Evolutionary conservation across 1,140 invertebrate species (phyloP), one percentile per base, ranked within the genome.

Genomic region (Paralvinella palmiformis): DNA sequence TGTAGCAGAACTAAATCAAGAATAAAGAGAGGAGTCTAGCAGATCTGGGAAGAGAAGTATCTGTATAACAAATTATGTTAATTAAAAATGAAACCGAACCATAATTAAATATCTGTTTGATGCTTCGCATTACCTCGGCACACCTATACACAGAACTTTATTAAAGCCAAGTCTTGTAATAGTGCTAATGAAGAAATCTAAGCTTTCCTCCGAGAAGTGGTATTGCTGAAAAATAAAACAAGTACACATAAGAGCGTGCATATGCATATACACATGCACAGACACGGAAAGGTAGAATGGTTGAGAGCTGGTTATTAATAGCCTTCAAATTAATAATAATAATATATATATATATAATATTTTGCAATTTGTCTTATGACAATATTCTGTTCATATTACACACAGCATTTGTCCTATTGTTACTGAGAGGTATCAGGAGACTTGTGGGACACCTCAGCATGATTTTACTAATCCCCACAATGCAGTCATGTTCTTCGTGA

Each of bases 141-240:
- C 84, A 52, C 91, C 90, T 63, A 92, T 85, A 72, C 90, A 91
- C 6, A 94, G 73, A 6, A 91, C 83, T 75, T 88, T 79, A 75
- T 80, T 85, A 35, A 85, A 83, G 64, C 82, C 75, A 55, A 85
- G 73, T 29, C 78, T 70, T 17, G 71, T 57, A 1, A 89, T 76
- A 62, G 85, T 83, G 59, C 84, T 75, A 1, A 84, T 68, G 29
- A 88, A 79, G 48, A 85, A 83, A 44, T 81, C 69, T 15, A 85
- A 80, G 55, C 87, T 81, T 59, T 79, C 76, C 58, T 83, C 75
- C 0, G 84, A 82, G 78, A 91, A 91, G 44, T 89, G 83, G 77
- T 87, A 91, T 76, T 91, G 89, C 45, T 78, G 70, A 56, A 71
- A 71, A 20, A 17, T 24, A 52, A 22, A 52, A 52, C 24, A 22